phyloP scores from a whole-genome alignment of 2,888 invertebrate species.

The Cremastinae sp. region DNA sequence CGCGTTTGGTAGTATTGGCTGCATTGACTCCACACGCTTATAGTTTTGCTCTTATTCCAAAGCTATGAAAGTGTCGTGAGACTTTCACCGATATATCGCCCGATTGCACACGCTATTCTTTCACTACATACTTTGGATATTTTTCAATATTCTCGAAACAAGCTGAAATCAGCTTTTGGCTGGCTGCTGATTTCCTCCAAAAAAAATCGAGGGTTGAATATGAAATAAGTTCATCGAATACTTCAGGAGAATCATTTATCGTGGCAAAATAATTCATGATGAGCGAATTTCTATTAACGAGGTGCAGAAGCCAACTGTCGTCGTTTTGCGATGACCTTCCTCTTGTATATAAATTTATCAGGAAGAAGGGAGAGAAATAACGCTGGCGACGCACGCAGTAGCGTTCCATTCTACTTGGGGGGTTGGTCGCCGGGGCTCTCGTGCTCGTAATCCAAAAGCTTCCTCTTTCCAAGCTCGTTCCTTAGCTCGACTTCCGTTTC shows the following conservation, averaged over 20 bases:
- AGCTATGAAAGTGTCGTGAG: slow-evolving; percentile 32
- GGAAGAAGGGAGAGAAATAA: slow-evolving; percentile 23
- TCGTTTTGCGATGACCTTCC: slow-evolving; percentile 22
- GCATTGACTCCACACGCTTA: slow-evolving; percentile 57
- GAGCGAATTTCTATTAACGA: slow-evolving; percentile 54
- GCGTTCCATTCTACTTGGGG: slow-evolving; percentile 38
- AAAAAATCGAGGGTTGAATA: too few relatives aligned
- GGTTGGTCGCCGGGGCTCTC: not conserved
- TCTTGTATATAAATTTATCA: too few relatives aligned
- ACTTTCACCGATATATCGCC: slow-evolving; percentile 60
- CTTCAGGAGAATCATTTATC: slow-evolving; percentile 2
- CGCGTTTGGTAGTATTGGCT: slow-evolving; percentile 22
- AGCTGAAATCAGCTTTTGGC: too few relatives aligned
- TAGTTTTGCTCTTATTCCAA: too few relatives aligned
- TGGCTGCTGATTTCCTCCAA: too few relatives aligned
- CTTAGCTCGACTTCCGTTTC: slow-evolving; percentile 40
- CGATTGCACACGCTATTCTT: slow-evolving; percentile 1
- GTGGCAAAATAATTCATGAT: not conserved
- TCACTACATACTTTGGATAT: slow-evolving; percentile 24
- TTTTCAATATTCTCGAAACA: too few relatives aligned
- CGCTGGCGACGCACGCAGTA: slow-evolving; percentile 5
- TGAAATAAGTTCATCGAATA: too few relatives aligned
- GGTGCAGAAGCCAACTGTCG: slow-evolving; percentile 57
- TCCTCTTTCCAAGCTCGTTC: slow-evolving; percentile 20
- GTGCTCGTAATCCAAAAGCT: slow-evolving; percentile 55